phyloP scores from a whole-genome alignment of 2,888 invertebrate genomes.

The Pachliopta kotzebuea region DNA sequence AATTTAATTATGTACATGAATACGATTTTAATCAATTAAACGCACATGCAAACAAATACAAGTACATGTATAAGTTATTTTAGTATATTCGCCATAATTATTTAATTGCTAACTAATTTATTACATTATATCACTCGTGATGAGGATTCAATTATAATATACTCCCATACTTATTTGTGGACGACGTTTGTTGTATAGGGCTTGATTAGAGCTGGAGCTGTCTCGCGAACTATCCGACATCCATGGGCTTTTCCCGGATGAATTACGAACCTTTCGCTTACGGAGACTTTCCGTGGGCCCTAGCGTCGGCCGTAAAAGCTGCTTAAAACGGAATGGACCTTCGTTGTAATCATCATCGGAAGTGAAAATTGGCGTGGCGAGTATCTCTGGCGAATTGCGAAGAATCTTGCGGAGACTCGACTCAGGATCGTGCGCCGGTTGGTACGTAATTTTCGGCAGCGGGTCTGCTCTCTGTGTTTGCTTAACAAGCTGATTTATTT shows the following conservation, averaged over 20 bases:
- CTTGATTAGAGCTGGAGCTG: constrained; percentile 63
- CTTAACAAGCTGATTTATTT: constrained; percentile 72
- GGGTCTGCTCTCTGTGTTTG: constrained; percentile 61
- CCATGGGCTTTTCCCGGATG: constrained; percentile 70
- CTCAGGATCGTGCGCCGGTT: constrained; percentile 63
- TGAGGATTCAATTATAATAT: constrained; percentile 56
- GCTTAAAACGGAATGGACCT: constrained; percentile 85
- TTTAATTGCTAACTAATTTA: neutral
- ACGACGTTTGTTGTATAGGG: constrained; percentile 64
- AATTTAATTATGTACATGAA: constrained; percentile 1
- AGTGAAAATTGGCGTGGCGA: constrained; percentile 68
- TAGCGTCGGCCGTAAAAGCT: constrained; percentile 82
- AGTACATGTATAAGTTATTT: neutral
- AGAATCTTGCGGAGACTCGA: constrained; percentile 72
- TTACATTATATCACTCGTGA: neutral
- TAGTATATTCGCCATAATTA: neutral
- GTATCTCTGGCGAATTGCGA: constrained; percentile 71
- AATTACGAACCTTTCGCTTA: constrained; percentile 80
- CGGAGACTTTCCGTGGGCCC: constrained; percentile 85
- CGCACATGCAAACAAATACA: neutral
- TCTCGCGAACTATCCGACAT: constrained; percentile 75
- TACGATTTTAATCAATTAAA: neutral
- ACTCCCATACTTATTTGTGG: constrained; percentile 76
- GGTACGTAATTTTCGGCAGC: constrained; percentile 57
- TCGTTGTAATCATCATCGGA: constrained; percentile 80